Evolutionary conservation across 2,797 vertebrate genomes (phyloP), one percentile per base, ranked within the genome.

Genomic region (Fringilla coelebs): DNA sequence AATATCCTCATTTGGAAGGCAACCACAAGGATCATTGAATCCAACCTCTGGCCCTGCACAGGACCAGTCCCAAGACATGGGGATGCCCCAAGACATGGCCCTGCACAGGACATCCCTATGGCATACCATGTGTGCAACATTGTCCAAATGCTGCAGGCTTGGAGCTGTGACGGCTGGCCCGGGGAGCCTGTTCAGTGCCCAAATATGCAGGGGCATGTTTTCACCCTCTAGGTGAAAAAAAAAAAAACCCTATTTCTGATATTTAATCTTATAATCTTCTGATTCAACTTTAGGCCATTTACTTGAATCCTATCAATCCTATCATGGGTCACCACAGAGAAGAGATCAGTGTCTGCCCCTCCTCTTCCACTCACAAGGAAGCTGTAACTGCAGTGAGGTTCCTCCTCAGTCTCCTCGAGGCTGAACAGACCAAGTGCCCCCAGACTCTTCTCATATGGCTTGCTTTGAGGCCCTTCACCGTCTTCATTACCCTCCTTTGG

Each of bases 121-220:
- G 13, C 38, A 41, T 20, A 51, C 5, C 11, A 8, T 21, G 34
- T 19, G 31, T 20, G 51, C 29, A 51, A 29, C 13, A 17, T 13
- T 45, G 28, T 43, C 13, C 38, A 58, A 79, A 65, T 1, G 3
- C 18, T 38, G 19, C 60, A 66, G 24, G 20, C 20, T 43, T 25
- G n/a, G 20, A 25, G n/a, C n/a, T 45, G 31, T 40, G 52, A 46
- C 25, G 10, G 17, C n/a, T 52, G 29, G n/a, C 11, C 15, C 28
- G 58, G 5, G 17, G 5, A 88, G 19, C 5, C 38, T 26, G 24
- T 31, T n/a, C 51, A 58, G 19, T 17, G 29, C n/a, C 36, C n/a
- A 60, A 38, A 24, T 17, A 65, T 15, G 4, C 26, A 43, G 0
- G 0, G 20, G 17, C 20, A 19, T 16, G 6, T 36, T 54, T 63